Evolutionary conservation across 1,140 invertebrate species (phyloP).

Genomic region (Pseudomyrmex pallidus): DNA sequence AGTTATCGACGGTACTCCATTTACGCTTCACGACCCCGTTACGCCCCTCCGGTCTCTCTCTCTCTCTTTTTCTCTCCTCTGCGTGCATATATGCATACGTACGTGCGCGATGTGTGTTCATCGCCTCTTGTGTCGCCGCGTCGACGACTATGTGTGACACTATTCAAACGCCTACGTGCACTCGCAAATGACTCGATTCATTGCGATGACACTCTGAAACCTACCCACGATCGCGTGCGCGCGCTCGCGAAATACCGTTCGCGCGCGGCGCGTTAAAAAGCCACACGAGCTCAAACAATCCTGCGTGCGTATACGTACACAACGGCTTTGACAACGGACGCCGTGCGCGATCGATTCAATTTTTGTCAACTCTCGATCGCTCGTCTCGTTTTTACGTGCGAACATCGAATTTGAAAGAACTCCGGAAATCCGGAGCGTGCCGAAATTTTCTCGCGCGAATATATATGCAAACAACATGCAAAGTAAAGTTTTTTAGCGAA

Average conservation of each 20-base stretch:
- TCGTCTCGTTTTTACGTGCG: too few relatives aligned
- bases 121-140: constrained; percentile 15
- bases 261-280: constrained; percentile 3
- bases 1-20: too few relatives aligned
- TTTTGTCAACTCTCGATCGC: neutral
- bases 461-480: too few relatives aligned
- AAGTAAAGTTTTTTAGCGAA: too few relatives aligned
- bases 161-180: neutral
- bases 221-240: constrained; percentile 4
- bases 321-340: constrained; percentile 23
- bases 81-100: neutral
- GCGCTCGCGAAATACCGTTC: constrained; percentile 23
- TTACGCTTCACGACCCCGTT: too few relatives aligned
- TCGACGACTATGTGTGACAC: neutral
- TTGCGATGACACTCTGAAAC: constrained; percentile 18
- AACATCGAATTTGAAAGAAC: too few relatives aligned
- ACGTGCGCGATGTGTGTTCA: neutral
- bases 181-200: constrained; percentile 29
- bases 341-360: neutral
- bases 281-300: neutral
- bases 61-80: too few relatives aligned
- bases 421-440: too few relatives aligned
- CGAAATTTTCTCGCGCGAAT: too few relatives aligned
- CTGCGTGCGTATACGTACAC: neutral
- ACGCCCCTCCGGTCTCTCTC: too few relatives aligned